phyloP scores from a whole-genome alignment of 23 tunicate genomes.

The Halocynthia aurantium region DNA sequence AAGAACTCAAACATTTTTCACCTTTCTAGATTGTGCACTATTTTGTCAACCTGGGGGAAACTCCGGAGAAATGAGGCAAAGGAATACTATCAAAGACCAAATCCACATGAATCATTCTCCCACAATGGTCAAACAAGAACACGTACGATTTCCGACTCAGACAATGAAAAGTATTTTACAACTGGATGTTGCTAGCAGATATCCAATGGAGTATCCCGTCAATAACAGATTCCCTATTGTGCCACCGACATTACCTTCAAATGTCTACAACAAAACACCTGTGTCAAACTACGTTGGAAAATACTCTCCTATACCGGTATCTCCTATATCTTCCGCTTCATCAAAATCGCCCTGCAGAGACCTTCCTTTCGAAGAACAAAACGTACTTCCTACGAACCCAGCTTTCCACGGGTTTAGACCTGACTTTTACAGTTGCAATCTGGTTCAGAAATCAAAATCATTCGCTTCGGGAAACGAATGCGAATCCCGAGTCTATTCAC shows the following conservation, averaged over 20 bases:
- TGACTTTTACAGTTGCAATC: neutral
- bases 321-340: conserved; percentile 37
- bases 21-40: no score
- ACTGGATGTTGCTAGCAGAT: no score
- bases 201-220: neutral
- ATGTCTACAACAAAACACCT: neutral
- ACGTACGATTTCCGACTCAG: no score
- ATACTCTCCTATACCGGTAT: conserved; percentile 42
- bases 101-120: no score
- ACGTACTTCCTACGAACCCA: neutral
- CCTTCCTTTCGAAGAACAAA: neutral
- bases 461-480: neutral
- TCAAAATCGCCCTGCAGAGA: conserved; percentile 22
- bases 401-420: neutral
- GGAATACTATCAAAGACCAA: no score
- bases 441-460: neutral
- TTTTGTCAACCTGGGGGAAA: no score
- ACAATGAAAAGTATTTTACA: no score
- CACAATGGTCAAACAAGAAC: no score
- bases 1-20: no score
- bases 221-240: neutral
- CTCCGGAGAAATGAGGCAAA: no score
- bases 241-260: no score
- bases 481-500: neutral
- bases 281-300: conserved; percentile 2